Evolutionary conservation across 2,888 invertebrate species (phyloP).

Genomic region (Blomia tropicalis): DNA sequence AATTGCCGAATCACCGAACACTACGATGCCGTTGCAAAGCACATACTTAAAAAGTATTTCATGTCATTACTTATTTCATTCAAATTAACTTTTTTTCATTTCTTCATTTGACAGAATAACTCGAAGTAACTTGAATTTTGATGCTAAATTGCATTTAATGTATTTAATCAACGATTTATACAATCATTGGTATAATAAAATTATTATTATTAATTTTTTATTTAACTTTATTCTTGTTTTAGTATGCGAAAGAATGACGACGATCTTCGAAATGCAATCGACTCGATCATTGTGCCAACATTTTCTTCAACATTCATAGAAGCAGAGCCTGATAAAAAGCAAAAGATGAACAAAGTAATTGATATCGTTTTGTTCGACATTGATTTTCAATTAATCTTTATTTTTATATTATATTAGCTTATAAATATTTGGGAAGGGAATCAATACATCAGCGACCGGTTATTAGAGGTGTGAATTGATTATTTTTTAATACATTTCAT

Average conservation of each 20-base stretch:
- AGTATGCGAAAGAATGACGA: conserved; percentile 90
- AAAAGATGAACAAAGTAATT: conserved; percentile 64
- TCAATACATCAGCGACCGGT: conserved; percentile 44
- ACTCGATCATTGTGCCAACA: conserved; percentile 90
- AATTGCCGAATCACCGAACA: conserved; percentile 64
- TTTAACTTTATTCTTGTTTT: not conserved
- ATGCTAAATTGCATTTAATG: conserved; percentile 86
- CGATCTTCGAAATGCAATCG: conserved; percentile 78
- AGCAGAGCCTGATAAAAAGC: conserved; percentile 69
- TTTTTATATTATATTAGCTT: conserved; percentile 40
- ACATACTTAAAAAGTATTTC: conserved; percentile 65
- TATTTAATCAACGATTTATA: conserved; percentile 96
- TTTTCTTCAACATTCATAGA: conserved; percentile 82
- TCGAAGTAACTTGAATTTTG: conserved; percentile 55
- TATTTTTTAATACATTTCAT: not conserved
- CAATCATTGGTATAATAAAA: conserved; percentile 63
- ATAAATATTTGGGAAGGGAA: conserved; percentile 92
- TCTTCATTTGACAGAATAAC: conserved; percentile 42
- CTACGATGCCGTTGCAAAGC: conserved; percentile 72
- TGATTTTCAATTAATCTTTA: not conserved
- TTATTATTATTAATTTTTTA: not conserved
- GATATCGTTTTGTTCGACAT: not conserved
- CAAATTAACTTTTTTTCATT: conserved; percentile 4
- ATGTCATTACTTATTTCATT: not conserved
- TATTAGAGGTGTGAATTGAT: conserved; percentile 35